Evolutionary conservation across 2,888 invertebrate genomes (phyloP).

Genomic region (Chalcosyrphus nemorum): DNA sequence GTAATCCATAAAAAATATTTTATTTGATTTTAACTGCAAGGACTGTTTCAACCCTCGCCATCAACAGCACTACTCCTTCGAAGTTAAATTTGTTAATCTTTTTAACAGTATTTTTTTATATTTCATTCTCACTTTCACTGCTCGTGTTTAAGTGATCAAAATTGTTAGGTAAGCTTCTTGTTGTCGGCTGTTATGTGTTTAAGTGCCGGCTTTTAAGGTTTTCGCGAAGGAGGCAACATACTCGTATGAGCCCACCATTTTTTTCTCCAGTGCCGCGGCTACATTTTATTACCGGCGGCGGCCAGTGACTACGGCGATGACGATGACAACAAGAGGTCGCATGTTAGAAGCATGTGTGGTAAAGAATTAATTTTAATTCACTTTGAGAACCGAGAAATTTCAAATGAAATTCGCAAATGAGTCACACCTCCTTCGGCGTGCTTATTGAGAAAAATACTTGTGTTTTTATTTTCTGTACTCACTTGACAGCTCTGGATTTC

Average conservation of each 20-base stretch:
- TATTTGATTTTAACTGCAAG: constrained; percentile 1
- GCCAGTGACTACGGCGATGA: background rate
- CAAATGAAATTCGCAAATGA: constrained; percentile 29
- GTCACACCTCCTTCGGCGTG: constrained; percentile 22
- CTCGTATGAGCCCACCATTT: constrained; percentile 21
- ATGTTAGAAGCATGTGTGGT: constrained; percentile 31
- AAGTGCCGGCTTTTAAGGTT: constrained; percentile 48
- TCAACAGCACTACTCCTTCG: constrained; percentile 2
- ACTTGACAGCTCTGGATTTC: background rate
- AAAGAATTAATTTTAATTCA: constrained; percentile 31
- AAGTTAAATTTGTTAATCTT: constrained; percentile 25
- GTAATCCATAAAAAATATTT: background rate
- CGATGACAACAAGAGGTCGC: constrained; percentile 3
- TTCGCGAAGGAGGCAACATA: constrained; percentile 36
- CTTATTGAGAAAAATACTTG: background rate
- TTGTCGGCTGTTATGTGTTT: constrained; percentile 44
- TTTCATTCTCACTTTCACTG: constrained; percentile 66
- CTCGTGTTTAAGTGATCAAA: constrained; percentile 63
- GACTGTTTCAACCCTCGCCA: background rate
- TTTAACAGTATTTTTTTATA: constrained; percentile 23
- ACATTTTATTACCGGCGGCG: background rate
- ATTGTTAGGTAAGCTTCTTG: constrained; percentile 47
- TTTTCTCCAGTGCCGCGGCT: too few relatives aligned
- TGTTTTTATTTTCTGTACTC: background rate
- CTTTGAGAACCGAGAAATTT: constrained; percentile 9